A percentile compares a stretch with the other conserved stretches of the same genome.
Evolutionary conservation across 2,888 invertebrate species (phyloP).

Genomic region (Drosophila leonis): DNA sequence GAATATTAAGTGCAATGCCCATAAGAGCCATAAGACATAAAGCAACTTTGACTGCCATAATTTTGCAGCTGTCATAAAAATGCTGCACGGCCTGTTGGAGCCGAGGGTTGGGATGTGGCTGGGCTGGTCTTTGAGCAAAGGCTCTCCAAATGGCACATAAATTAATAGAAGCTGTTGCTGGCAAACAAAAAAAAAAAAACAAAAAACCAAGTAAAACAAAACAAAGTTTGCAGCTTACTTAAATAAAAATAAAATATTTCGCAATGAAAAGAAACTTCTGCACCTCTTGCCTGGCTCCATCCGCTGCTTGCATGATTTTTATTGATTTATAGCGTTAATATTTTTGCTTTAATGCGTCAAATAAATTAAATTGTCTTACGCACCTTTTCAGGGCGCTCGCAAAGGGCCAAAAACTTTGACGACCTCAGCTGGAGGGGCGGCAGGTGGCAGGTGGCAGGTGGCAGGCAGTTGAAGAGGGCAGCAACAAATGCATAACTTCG

Average conservation of each 20-base stretch:
- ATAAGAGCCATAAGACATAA: constrained; percentile 31
- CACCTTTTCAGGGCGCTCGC: constrained; percentile 64
- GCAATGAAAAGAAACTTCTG: constrained; percentile 42
- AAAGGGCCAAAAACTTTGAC: constrained; percentile 65
- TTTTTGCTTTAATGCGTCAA: constrained; percentile 80
- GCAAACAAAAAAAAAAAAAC: not conserved
- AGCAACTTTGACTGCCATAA: constrained; percentile 64
- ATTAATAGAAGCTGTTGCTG: constrained; percentile 65
- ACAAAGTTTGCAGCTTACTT: constrained; percentile 56
- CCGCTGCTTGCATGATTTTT: constrained; percentile 38
- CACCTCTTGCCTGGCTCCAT: not conserved
- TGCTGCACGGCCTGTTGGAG: constrained; percentile 29
- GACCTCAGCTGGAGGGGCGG: constrained; percentile 12
- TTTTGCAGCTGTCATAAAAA: constrained; percentile 73
- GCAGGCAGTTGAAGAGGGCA: constrained; percentile 21
- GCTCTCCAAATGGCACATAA: constrained; percentile 66
- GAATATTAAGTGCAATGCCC: constrained; percentile 30
- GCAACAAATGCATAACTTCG: constrained; percentile 77
- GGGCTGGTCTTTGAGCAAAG: constrained; percentile 29
- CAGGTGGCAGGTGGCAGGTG: no score
- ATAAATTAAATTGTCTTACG: constrained; percentile 81
- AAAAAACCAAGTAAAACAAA: not conserved
- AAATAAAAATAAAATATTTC: constrained; percentile 63
- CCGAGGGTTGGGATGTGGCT: not conserved
- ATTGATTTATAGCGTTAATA: constrained; percentile 79